These are phyloP conservation scores for Oreochromis aureus DNA, from an alignment of 2,113 vertebrate genomes.

Conservation along the genomic window DNA sequence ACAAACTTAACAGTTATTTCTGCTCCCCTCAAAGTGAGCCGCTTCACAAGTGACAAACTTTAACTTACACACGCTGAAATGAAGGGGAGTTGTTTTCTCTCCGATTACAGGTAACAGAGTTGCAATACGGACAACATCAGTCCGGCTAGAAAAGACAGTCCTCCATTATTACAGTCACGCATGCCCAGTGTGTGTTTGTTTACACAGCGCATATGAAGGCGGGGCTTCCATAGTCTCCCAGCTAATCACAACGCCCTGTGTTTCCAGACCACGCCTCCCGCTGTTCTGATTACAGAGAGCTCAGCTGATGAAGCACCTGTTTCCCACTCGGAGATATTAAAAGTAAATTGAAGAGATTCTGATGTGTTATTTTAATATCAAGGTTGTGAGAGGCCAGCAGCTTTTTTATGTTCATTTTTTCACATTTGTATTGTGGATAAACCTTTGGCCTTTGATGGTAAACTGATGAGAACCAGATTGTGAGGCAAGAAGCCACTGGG, in stretches of 20 bases:
- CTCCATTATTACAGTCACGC: conserved; percentile 72
- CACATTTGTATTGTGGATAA: neutral
- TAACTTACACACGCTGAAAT: conserved; percentile 30
- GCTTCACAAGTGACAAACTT: neutral
- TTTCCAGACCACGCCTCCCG: neutral
- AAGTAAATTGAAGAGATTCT: neutral
- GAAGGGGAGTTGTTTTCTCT: neutral
- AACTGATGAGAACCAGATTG: neutral
- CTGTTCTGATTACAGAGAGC: neutral
- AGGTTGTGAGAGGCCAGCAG: neutral
- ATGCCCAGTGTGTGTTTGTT: conserved; percentile 72
- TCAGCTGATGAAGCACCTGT: neutral
- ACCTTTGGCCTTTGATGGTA: neutral
- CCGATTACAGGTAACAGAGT: conserved; percentile 2
- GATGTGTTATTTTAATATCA: neutral
- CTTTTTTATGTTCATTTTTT: neutral
- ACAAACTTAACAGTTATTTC: neutral
- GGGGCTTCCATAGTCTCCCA: conserved; percentile 11
- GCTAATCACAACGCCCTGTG: conserved; percentile 37
- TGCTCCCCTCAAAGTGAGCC: neutral
- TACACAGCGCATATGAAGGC: conserved; percentile 52
- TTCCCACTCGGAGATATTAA: neutral
- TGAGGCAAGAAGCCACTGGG: neutral
- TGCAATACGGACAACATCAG: conserved; percentile 44
- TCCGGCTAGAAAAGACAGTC: conserved; percentile 49